Base-by-base conservation (phyloP, 1,140 invertebrate species). In the Achroia grisella region DNA sequence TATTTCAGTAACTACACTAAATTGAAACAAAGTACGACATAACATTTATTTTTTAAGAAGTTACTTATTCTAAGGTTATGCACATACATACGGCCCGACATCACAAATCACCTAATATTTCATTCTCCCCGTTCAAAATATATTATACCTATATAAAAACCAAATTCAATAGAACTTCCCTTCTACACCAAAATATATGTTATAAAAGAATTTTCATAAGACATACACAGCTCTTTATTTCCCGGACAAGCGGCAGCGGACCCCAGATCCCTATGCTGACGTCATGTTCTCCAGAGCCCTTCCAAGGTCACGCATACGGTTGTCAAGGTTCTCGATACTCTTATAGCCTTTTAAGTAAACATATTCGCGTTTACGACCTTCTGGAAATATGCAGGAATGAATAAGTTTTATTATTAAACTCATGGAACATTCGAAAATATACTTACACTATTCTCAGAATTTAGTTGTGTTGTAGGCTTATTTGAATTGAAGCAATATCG, bases 261-360 rank as follows among this genome's bases (percentile, higher is more conserved):
- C 9, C 17, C 40, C 45, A n/a, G n/a, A n/a, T 52, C 52, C 47
- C 53, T 40, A 46, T 39, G 48, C 28, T 59, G 52, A 63, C 56
- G 60, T 63, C 52, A 63, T 39, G 32, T 49, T 39, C 33, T 30
- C 29, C 33, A 40, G 51, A 51, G 40, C 44, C 41, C 44, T 40
- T 33, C 55, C 52, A 63, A 63, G 60, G 60, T 53, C 52, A 40
- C 44, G 37, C n/a, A n/a, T n/a, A n/a, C 29, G 34, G 49, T 43
- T 47, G 31, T 23, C 17, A 23, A 23, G 17, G 17, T 6, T 23
- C 17, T 23, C 17, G 6, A 23, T 3, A 23, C 6, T 23, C 2
- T 6, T 23, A 23, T 23, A 23, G 17, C 17, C 2, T 23, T 23
- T 23, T 23, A 23, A 23, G 6, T 23, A 23, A 23, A 23, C 17